Base-by-base conservation (phyloP, 2,797 vertebrate species). In the Todus mexicanus region DNA sequence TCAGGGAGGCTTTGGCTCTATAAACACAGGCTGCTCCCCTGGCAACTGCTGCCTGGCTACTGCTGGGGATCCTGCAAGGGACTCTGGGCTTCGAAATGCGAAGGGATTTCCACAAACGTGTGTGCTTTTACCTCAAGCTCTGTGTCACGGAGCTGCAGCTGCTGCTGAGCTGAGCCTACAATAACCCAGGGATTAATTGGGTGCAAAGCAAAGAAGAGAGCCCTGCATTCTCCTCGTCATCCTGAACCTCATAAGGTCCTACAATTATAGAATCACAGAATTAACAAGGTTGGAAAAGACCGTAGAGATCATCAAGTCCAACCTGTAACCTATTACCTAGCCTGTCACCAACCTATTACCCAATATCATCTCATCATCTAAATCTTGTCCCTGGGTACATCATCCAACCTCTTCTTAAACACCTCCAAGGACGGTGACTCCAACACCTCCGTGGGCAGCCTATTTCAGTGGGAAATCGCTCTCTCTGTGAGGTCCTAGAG, bases 11-110 rank as follows among this genome's bases (percentile, higher is more conserved):
- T 83, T 54, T 50, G 35, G 87, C 50, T 77, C 79, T 65, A 77
- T 96, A 95, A 98, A 98, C 98, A 97, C 87, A 81, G 95, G 87
- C 69, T 60, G 57, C 97, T 98, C 96, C 96, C 97, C 54, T 31
- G 96, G 97, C 97, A 97, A 97, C 95, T 5, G 93, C 95, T 97
- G 94, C 97, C 97, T 97, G 92, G 98, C 96, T 98, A 97, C 98
- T 59, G 97, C 63, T 84, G 92, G 96, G 75, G 74, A 87, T 87
- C 92, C 82, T 53, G 69, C 42, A 72, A 91, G 71, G 87, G 93
- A 95, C 96, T 97, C 96, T 96, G 20, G 7, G n/a, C n/a, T 35
- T 43, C 7, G 12, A 79, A 38, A 60, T 4, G 21, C 47, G 17
- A 45, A 22, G 48, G 48, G 79, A 38, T 65, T 84, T 53, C 86